These are phyloP conservation scores for Calidris pygmaea DNA, from an alignment of 2,113 vertebrate species.

Conservation along the genomic window DNA sequence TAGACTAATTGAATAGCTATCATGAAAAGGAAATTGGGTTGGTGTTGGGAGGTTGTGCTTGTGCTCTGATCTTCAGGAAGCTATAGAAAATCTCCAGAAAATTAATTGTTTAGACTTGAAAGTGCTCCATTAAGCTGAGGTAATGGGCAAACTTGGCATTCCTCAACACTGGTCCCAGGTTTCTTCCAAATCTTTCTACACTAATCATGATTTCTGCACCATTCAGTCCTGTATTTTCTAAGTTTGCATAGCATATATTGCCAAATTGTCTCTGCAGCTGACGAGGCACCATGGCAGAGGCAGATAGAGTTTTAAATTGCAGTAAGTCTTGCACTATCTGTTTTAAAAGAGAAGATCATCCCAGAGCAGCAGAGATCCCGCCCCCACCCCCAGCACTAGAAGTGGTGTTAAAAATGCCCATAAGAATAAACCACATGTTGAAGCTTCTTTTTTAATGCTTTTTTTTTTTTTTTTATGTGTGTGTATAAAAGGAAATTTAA, in stretches of 20 bases:
- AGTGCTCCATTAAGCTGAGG: slow-evolving; percentile 7
- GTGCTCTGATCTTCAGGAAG: neutral
- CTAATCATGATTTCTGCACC: slow-evolving; percentile 1
- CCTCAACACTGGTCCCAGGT: neutral
- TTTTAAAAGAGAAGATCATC: neutral
- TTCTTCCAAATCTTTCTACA: neutral
- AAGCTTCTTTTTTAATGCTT: neutral
- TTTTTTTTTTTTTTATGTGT: neutral
- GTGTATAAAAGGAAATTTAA: neutral
- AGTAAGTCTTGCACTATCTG: neutral
- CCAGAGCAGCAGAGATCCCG: neutral
- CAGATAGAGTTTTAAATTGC: neutral
- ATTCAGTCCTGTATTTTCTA: neutral
- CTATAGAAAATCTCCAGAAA: neutral
- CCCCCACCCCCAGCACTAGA: no score
- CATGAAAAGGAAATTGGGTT: neutral
- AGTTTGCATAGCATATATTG: neutral
- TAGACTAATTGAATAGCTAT: neutral
- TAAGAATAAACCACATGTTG: accelerated
- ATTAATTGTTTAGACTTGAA: slow-evolving; percentile 30
- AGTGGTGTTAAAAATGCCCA: accelerated
- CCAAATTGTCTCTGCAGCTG: neutral
- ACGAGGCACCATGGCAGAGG: neutral
- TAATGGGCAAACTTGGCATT: neutral
- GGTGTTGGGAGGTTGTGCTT: neutral